Base-by-base conservation (phyloP, 2,797 vertebrate species). In the Melanotaenia parkinsoni region DNA sequence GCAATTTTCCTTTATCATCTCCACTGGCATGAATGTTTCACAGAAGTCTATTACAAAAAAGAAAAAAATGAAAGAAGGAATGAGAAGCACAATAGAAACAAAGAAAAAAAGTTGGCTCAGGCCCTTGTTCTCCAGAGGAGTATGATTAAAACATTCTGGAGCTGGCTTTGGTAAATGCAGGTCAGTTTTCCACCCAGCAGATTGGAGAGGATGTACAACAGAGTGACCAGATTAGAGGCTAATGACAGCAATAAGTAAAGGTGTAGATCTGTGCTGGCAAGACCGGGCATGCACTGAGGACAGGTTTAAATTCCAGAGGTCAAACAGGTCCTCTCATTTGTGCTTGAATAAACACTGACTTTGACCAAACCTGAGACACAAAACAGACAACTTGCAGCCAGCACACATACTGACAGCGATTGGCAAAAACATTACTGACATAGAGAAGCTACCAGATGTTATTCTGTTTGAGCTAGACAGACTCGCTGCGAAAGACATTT, bases 251-350 rank as follows among this genome's bases (percentile, higher is more conserved):
- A 90, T 84, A 88, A 86, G 81, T 83, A 88, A 92, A 91, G 85
- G 82, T 85, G 76, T 81, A 87, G 81, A 89, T 89, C 76, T 76
- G 75, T 40, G 57, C 63, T 16, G 76, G 79, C 92, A 86, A 83
- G 92, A 89, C 69, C 2, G 76, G 90, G 70, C 93, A 89, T 3
- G 89, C 65, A 73, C 22, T 33, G 63, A 79, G 65, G 76, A 78
- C 67, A 60, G 70, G 77, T 87, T 87, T 79, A 71, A 91, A 93
- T 91, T 92, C 88, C 91, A 87, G 79, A 89, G 90, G 89, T 92
- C 83, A 91, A 72, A 82, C 71, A 67, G 87, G 89, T 86, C 86
- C 78, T 90, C 70, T 88, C 70, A 89, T 90, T 86, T 90, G 73
- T 65, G 65, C 75, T 78, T 20, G 10, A 59, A 51, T 22, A 82